Percentiles rank a stretch among this genome's conserved stretches.
Evolutionary conservation across 2,797 vertebrate genomes (phyloP).

Genomic region (Halcyon leucocephala): DNA sequence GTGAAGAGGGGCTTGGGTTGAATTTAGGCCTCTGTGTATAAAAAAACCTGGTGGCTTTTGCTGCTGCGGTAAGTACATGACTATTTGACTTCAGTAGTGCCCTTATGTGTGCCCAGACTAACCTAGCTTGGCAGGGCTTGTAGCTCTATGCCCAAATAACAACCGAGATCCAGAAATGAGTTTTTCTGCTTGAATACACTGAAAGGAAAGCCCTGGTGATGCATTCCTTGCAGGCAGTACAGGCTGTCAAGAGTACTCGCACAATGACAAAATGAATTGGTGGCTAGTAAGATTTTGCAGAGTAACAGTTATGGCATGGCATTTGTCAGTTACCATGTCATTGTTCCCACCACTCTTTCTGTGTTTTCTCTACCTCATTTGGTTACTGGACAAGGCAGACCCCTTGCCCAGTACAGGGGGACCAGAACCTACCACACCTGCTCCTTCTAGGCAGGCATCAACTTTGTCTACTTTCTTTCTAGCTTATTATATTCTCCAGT

Average conservation of each 20-base stretch:
- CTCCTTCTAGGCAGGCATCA: neutral
- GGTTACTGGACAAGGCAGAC: neutral
- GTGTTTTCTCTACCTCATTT: neutral
- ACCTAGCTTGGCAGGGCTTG: neutral
- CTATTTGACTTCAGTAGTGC: neutral
- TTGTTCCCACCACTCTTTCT: neutral
- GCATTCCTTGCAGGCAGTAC: neutral
- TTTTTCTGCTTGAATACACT: neutral
- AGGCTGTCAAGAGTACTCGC: neutral
- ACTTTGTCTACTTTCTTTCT: neutral
- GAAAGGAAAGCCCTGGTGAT: neutral
- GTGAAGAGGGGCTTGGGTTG: neutral
- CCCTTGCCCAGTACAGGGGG: neutral
- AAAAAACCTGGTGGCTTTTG: neutral
- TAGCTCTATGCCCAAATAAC: neutral
- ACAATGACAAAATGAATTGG: neutral
- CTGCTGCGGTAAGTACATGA: neutral
- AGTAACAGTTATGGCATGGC: neutral
- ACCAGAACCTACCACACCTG: neutral
- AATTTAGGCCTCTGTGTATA: neutral
- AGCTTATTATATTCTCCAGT: neutral
- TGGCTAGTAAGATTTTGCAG: neutral
- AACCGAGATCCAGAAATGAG: neutral
- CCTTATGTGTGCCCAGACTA: neutral
- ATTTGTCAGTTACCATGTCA: neutral